These are phyloP conservation scores for Theretra japonica DNA, from an alignment of 2,888 invertebrate genomes.

Conservation along the genomic window DNA sequence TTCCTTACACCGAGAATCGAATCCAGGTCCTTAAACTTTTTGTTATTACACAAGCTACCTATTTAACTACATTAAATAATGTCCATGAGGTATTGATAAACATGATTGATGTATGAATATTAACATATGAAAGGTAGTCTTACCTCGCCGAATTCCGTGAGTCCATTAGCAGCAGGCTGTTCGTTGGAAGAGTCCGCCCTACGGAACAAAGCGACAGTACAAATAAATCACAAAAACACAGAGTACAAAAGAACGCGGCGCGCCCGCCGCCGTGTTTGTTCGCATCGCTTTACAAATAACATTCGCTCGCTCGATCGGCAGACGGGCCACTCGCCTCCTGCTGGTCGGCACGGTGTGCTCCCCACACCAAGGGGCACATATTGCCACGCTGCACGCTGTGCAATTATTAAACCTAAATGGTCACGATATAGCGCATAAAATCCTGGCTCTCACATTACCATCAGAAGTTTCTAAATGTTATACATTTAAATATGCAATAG, in stretches of 20 bases:
- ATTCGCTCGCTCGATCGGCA: slow-evolving; percentile 10
- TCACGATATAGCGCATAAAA: too few relatives aligned
- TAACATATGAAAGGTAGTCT: slow-evolving; percentile 45
- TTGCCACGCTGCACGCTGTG: too few relatives aligned
- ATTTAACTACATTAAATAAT: too few relatives aligned
- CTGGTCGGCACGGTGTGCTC: not conserved
- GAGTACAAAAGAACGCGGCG: not conserved
- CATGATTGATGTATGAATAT: not conserved
- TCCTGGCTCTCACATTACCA: too few relatives aligned
- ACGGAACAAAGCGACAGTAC: slow-evolving; percentile 41
- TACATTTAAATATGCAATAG: too few relatives aligned
- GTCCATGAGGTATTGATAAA: too few relatives aligned
- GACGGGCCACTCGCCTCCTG: not conserved
- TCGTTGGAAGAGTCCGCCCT: slow-evolving; percentile 85
- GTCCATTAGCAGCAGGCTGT: slow-evolving; percentile 74
- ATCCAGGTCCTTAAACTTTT: too few relatives aligned
- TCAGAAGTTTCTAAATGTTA: too few relatives aligned
- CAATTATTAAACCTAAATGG: too few relatives aligned
- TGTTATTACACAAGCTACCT: too few relatives aligned
- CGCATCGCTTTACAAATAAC: slow-evolving; percentile 22
- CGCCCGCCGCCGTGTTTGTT: slow-evolving; percentile 10
- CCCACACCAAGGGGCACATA: too few relatives aligned
- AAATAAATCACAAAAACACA: slow-evolving; percentile 28
- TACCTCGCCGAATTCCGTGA: slow-evolving; percentile 83
- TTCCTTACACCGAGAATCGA: too few relatives aligned